Conservation (phyloP, 2,113 vertebrate species). For the Nycticryphes semicollaris region DNA sequence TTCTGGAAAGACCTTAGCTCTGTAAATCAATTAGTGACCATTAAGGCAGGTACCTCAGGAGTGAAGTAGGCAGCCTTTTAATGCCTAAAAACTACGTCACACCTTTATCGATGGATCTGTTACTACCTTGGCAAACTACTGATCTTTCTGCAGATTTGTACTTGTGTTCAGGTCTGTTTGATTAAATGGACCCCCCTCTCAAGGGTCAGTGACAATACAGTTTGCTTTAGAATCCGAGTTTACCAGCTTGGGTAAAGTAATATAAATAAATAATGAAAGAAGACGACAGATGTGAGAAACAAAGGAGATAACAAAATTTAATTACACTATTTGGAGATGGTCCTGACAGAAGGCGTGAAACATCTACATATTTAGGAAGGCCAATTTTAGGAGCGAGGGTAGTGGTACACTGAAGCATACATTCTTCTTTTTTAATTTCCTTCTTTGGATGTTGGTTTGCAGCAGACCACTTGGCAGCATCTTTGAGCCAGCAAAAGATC, state of each 20-base stretch:
- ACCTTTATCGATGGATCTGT: not conserved
- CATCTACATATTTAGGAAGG: constrained; percentile 39
- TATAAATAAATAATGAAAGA: constrained; percentile 1
- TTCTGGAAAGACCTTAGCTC: not conserved
- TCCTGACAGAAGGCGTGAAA: constrained; percentile 50
- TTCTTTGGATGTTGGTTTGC: constrained; percentile 60
- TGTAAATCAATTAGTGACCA: not conserved
- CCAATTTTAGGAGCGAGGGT: constrained; percentile 6
- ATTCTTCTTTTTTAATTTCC: constrained; percentile 61
- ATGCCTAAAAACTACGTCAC: not conserved
- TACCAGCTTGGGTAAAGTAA: not conserved
- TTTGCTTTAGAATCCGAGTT: not conserved
- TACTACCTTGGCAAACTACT: not conserved
- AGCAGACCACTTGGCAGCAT: constrained; percentile 35
- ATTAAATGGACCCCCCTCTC: not conserved
- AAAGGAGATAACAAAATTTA: constrained; percentile 62
- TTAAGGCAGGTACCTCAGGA: not conserved
- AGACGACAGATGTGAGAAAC: constrained; percentile 33
- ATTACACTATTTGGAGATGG: constrained; percentile 66
- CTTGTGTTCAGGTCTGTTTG: not conserved
- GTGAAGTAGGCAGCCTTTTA: not conserved
- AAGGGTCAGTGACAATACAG: not conserved
- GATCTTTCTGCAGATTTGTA: not conserved
- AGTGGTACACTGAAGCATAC: constrained; percentile 57
- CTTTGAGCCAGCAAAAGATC: constrained; percentile 59